These are phyloP conservation scores for Hermaeophaga mercurialis DNA, from an alignment of 2,888 invertebrate genomes.

Conservation along the genomic window DNA sequence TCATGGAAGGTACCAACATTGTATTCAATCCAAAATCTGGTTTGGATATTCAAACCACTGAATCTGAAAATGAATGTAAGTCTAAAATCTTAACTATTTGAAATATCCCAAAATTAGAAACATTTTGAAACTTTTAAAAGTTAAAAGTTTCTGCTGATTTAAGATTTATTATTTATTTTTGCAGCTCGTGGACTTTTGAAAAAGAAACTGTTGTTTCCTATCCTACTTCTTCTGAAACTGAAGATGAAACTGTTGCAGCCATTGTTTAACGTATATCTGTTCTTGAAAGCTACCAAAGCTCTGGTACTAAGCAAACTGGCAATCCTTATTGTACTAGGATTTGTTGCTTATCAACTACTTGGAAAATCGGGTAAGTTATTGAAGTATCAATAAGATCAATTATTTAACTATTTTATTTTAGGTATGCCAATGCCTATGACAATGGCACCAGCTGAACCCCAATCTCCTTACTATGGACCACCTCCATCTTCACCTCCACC, in stretches of 20 bases:
- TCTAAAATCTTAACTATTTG: conserved; percentile 1
- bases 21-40: conserved; percentile 71
- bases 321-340: conserved; percentile 79
- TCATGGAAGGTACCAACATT: conserved; percentile 70
- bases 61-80: conserved; percentile 49
- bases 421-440: conserved; percentile 66
- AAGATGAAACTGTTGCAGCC: conserved; percentile 86
- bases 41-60: conserved; percentile 64
- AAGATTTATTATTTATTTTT: not conserved
- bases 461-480: conserved; percentile 71
- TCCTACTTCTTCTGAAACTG: conserved; percentile 78
- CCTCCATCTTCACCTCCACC: conserved; percentile 67
- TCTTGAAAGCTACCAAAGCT: conserved; percentile 83
- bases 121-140: too few relatives aligned
- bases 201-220: conserved; percentile 81
- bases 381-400: too few relatives aligned
- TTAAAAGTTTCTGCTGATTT: too few relatives aligned
- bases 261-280: conserved; percentile 71
- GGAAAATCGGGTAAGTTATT: conserved; percentile 78
- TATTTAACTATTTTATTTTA: conserved; percentile 17
- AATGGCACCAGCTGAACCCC: conserved; percentile 61
- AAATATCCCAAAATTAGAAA: too few relatives aligned
- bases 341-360: conserved; percentile 77
- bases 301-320: conserved; percentile 83
- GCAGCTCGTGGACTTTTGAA: conserved; percentile 79